phyloP scores from a whole-genome alignment of 2,797 vertebrate species.

The Cercopithecus petaurista region DNA sequence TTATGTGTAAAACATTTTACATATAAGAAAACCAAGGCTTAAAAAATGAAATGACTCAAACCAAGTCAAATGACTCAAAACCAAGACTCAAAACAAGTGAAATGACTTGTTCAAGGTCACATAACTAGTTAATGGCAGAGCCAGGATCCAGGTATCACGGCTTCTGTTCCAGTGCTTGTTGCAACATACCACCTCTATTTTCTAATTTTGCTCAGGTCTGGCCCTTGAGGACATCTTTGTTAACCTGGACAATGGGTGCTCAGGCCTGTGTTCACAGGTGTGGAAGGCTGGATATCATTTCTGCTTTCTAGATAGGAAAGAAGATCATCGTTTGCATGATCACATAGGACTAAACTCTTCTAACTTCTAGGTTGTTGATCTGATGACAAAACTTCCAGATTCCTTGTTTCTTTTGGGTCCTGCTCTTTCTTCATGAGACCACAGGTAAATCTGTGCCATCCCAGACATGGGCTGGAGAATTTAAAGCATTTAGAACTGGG shows the following conservation, averaged over 20 bases:
- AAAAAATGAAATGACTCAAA: not conserved
- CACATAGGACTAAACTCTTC: not conserved
- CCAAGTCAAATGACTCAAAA: not conserved
- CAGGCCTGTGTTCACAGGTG: not conserved
- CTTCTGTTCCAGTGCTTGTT: not conserved
- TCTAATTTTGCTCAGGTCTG: not conserved
- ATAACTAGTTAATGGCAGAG: not conserved
- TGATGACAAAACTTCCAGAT: not conserved
- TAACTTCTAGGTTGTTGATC: not conserved
- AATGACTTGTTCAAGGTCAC: not conserved
- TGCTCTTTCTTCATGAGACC: not conserved
- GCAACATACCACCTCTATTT: not conserved
- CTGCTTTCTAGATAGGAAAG: not conserved
- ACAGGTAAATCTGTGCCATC: not conserved
- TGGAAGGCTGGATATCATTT: not conserved
- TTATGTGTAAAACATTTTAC: not conserved
- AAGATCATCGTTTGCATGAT: not conserved
- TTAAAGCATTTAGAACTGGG: conserved; percentile 25
- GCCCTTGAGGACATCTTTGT: not conserved
- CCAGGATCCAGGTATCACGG: not conserved
- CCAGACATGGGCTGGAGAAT: not conserved
- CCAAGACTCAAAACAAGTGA: not conserved
- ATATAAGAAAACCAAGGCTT: not conserved
- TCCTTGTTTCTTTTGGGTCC: not conserved
- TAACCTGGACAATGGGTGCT: not conserved